Percentiles rank a stretch among this genome's conserved stretches.
phyloP scores from a whole-genome alignment of 2,113 vertebrate genomes.

The Sterna hirundo region DNA sequence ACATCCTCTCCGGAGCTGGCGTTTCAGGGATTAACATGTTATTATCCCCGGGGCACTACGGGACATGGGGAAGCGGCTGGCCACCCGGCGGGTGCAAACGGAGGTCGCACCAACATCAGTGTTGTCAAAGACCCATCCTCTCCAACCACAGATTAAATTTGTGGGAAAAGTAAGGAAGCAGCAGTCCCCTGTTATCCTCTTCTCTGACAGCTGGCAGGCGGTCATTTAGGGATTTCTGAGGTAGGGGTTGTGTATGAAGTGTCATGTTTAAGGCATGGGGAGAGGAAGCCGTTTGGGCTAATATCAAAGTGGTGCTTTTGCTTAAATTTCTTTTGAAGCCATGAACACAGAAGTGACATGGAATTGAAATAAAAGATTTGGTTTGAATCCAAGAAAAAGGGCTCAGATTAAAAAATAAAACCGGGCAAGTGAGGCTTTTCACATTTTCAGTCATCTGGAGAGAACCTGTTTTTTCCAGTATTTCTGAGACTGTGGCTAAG shows the following conservation, averaged over 20 bases:
- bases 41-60: accelerated
- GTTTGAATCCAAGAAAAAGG: background rate
- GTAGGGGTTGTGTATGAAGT: background rate
- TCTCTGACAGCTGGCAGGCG: background rate
- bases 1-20: accelerated
- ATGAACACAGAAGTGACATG: background rate
- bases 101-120: background rate
- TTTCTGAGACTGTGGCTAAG: background rate
- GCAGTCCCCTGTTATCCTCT: background rate
- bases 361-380: background rate
- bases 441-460: background rate
- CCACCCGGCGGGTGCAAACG: accelerated
- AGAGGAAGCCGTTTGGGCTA: background rate
- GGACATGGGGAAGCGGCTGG: background rate
- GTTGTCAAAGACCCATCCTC: background rate
- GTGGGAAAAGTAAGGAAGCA: background rate
- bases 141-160: background rate
- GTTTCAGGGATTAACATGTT: accelerated
- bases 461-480: background rate
- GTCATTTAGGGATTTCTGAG: background rate
- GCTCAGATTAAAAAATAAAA: background rate
- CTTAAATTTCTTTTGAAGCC: background rate
- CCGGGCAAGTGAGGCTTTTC: accelerated
- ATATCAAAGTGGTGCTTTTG: background rate
- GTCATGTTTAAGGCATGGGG: accelerated